Base-by-base conservation (phyloP, 2,888 invertebrate genomes). In the Noctua comes region DNA sequence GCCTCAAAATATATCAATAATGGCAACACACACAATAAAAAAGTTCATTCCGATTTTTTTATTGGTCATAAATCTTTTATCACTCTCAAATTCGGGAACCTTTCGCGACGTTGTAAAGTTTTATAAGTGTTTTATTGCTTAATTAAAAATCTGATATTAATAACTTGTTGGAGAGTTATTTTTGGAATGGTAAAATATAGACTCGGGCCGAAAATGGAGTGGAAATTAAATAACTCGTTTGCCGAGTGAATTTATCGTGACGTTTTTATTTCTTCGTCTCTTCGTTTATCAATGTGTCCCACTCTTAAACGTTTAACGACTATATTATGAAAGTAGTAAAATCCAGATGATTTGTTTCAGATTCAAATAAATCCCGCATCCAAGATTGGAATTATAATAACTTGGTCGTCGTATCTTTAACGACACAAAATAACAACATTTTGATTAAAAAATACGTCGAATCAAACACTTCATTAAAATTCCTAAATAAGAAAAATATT, bases 241-340 rank as follows among this genome's bases (percentile, higher is more conserved):
- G 31, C 48, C 31, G 64, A 36, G 46, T 76, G 59, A 88, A 86
- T 88, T 88, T 83, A 86, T 88, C n/a, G 73, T 84, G 87, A 86
- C 80, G 31, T 77, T 84, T 88, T 83, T 88, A 88, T 84, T 59
- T 77, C 79, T 65, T 70, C 79, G 69, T 79, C 59, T 68, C 57
- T 86, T 70, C 76, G 66, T 86, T 77, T 80, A 79, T 86, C 86
- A 88, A 77, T 80, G 62, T 59, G 83, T 71, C 51, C 74, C 76
- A 78, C 66, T 76, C 77, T 73, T 74, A 82, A 82, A 78, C 27
- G 24, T 72, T 76, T 86, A 73, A 83, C 76, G 75, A 76, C 80
- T 82, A 27, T 83, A 88, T 77, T 83, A 83, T 73, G 68, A 80
- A 77, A 65, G 79, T 64, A 73, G 40, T 88, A 71, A 86, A 88